phyloP scores from a whole-genome alignment of 2,888 invertebrate species.

The Pristionchus fissidentatus region DNA sequence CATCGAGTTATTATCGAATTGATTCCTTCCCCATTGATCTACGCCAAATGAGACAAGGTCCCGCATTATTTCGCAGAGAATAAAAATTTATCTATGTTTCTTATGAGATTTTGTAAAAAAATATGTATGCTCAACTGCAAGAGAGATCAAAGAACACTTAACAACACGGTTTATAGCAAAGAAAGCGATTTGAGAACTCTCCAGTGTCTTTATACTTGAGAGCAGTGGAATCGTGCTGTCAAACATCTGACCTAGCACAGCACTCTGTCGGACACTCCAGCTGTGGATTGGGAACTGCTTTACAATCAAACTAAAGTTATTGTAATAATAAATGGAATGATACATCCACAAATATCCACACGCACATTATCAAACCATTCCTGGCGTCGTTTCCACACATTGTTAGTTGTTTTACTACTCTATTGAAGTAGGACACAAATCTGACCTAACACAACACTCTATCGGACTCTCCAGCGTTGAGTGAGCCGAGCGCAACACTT shows the following conservation, averaged over 20 bases:
- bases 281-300: too few species aligned
- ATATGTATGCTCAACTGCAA: neutral
- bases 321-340: neutral
- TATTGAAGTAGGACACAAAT: neutral
- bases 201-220: too few species aligned
- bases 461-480: neutral
- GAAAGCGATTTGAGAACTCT: too few species aligned
- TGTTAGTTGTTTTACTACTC: too few species aligned
- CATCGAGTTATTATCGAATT: constrained; percentile 15
- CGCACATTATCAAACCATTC: too few species aligned
- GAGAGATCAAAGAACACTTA: neutral
- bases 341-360: neutral
- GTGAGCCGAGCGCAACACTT: neutral
- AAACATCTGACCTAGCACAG: too few species aligned
- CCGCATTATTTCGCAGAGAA: too few species aligned
- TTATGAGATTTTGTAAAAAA: neutral
- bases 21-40: constrained; percentile 31
- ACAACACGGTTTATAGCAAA: too few species aligned
- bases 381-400: too few species aligned
- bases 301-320: too few species aligned
- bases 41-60: constrained; percentile 30
- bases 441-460: neutral
- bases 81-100: neutral
- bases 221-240: too few species aligned
- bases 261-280: too few species aligned